These are phyloP conservation scores for Spheniscus humboldti DNA, from an alignment of 2,797 vertebrate species.

Conservation along the genomic window DNA sequence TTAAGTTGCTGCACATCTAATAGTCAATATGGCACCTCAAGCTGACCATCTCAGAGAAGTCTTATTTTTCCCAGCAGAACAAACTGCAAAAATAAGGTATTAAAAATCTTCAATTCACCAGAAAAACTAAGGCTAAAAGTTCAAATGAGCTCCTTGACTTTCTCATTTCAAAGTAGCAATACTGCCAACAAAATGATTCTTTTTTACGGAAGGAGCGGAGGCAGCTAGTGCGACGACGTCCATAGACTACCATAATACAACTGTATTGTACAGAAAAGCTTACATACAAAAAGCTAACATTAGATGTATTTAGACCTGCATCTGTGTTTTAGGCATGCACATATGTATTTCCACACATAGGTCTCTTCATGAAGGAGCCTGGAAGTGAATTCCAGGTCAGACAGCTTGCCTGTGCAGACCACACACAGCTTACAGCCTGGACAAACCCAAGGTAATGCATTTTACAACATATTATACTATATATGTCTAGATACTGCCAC, in stretches of 20 bases:
- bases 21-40: not conserved
- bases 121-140: not conserved
- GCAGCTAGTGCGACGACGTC: accelerated
- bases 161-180: not conserved
- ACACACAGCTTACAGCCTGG: not conserved
- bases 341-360: not conserved
- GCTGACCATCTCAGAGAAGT: not conserved
- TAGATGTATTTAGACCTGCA: too few relatives aligned
- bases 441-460: not conserved
- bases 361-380: not conserved
- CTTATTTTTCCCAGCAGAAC: not conserved
- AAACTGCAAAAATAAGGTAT: not conserved
- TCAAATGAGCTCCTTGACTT: not conserved
- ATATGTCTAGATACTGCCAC: not conserved
- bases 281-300: not conserved
- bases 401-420: not conserved
- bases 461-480: not conserved
- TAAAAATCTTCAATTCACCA: not conserved
- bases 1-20: not conserved
- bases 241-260: too few relatives aligned
- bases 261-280: not conserved
- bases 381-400: not conserved
- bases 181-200: not conserved
- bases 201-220: accelerated
- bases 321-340: not conserved